A percentile compares a stretch with the other conserved stretches of the same genome.
Evolutionary conservation across 2,888 invertebrate genomes (phyloP).

Genomic region (Hydraecia micacea): DNA sequence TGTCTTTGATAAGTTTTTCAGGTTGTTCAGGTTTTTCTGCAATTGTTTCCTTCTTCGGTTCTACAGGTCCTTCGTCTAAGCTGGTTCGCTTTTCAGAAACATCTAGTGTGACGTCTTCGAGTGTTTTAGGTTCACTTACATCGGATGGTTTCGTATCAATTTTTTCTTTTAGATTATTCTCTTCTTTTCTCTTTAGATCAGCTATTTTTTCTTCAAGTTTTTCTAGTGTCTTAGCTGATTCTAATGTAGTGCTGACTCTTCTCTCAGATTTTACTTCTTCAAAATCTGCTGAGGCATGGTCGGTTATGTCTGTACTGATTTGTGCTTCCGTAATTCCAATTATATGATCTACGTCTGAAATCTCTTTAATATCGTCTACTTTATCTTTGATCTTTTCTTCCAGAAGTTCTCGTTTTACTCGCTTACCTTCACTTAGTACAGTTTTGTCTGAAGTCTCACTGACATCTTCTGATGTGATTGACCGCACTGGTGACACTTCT

Average conservation of each 20-base stretch:
- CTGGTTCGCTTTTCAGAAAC: conserved; percentile 18
- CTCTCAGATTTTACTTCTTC: conserved; percentile 65
- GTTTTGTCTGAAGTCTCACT: conserved; percentile 86
- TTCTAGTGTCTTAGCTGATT: conserved; percentile 85
- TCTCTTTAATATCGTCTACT: conserved; percentile 41
- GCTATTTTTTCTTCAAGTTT: conserved; percentile 86
- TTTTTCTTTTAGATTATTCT: conserved; percentile 26
- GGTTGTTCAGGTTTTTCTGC: conserved; percentile 19
- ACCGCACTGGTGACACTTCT: conserved; percentile 82
- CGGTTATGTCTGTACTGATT: conserved; percentile 32
- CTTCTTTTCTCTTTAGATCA: conserved; percentile 80
- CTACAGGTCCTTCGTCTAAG: conserved; percentile 1
- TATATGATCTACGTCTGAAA: conserved; percentile 9
- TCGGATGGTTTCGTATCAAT: conserved; percentile 27
- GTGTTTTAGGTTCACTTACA: neutral
- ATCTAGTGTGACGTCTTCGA: neutral
- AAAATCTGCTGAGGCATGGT: conserved; percentile 27
- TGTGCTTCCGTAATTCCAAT: conserved; percentile 10
- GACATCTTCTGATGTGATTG: conserved; percentile 88
- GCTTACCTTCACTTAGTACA: conserved; percentile 83
- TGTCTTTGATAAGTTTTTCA: conserved; percentile 13
- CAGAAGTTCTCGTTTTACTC: conserved; percentile 74
- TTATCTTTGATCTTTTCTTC: conserved; percentile 58
- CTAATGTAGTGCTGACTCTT: conserved; percentile 77
- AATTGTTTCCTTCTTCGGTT: conserved; percentile 1